Percentiles rank a stretch among this genome's conserved stretches.
Evolutionary conservation across 2,888 invertebrate species (phyloP).

Genomic region (Phaedon cochleariae): DNA sequence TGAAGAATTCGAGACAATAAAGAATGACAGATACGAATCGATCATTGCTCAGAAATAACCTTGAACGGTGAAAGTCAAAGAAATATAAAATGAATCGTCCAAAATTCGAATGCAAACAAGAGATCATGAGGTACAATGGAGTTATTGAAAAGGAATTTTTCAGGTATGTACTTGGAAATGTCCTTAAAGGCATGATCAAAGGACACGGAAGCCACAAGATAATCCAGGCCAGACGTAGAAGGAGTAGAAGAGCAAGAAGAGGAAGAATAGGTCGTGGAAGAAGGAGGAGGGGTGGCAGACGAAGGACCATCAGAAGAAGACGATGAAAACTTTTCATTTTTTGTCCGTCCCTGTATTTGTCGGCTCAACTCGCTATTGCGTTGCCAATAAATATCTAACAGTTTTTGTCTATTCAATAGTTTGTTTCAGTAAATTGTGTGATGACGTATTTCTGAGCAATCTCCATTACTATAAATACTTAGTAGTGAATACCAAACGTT

Average conservation of each 20-base stretch:
- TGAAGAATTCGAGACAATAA: too few relatives aligned
- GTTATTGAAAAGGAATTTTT: slow-evolving; percentile 3
- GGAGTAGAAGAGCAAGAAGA: slow-evolving; percentile 7
- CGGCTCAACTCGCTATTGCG: not conserved
- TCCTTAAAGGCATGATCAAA: slow-evolving; percentile 27
- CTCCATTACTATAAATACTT: too few relatives aligned
- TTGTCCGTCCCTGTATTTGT: not conserved
- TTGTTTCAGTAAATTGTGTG: too few relatives aligned
- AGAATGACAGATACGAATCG: too few relatives aligned
- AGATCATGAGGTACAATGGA: not conserved
- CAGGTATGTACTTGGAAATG: slow-evolving; percentile 34
- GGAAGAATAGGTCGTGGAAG: slow-evolving; percentile 6
- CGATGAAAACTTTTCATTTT: not conserved
- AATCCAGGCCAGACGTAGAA: slow-evolving; percentile 12
- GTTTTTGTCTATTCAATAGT: too few relatives aligned
- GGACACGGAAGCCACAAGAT: not conserved
- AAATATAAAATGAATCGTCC: too few relatives aligned
- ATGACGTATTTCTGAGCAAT: too few relatives aligned
- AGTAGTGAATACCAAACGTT: too few relatives aligned
- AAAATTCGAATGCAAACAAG: too few relatives aligned
- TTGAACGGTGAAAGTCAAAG: too few relatives aligned
- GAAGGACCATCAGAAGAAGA: slow-evolving; percentile 20
- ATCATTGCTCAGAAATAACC: too few relatives aligned
- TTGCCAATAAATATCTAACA: slow-evolving; percentile 1
- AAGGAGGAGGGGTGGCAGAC: slow-evolving; percentile 10